Evolutionary conservation across 2,888 invertebrate species (phyloP), one percentile per base, ranked within the genome.

Genomic region (Zonitis immaculata): DNA sequence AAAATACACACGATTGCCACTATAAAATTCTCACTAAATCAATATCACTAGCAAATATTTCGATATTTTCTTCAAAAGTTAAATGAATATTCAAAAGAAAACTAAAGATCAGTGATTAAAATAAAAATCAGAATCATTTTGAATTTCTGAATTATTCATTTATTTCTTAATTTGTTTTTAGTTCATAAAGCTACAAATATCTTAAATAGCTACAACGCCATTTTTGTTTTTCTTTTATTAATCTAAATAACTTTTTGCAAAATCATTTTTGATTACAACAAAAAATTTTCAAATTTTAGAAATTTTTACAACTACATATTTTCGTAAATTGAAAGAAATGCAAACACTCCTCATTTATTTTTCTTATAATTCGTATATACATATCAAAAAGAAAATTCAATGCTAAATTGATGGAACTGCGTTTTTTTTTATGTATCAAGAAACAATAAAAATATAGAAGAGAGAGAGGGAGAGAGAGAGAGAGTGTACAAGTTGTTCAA

Each of bases 331-430:
- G 25, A 48, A 51, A 44, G 48, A 56, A 50, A 59, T 51, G 52
- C 54, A 59, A 59, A 59, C 56, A 59, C 44, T 61, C 57, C 61
- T 54, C 53, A 49, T 59, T 61, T 58, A 54, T 57, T 60, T 53
- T n/a, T n/a, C n/a, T n/a, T 53, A 52, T 56, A 45, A 45, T 46
- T 20, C 11, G 20, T 55, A 48, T 51, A 28, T 54, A 55, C 55
- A 55, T 51, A 51, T 50, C 28, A 45, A 51, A 51, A 51, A 42
- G 43, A 44, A 35, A 18, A 42, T 39, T 25, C 39, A 44, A 18
- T 42, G 49, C 30, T 45, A 39, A 53, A 47, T 2, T 12, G 18
- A 25, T 25, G 12, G 25, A 20, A 39, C 18, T 39, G 18, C 35
- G 14, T 39, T 20, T 14, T 9, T 35, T 9, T 20, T 7, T n/a